Percentiles rank a stretch among this genome's conserved stretches.
These are phyloP conservation scores for Apteryx mantelli DNA, from an alignment of 2,113 vertebrate species.

Conservation along the genomic window DNA sequence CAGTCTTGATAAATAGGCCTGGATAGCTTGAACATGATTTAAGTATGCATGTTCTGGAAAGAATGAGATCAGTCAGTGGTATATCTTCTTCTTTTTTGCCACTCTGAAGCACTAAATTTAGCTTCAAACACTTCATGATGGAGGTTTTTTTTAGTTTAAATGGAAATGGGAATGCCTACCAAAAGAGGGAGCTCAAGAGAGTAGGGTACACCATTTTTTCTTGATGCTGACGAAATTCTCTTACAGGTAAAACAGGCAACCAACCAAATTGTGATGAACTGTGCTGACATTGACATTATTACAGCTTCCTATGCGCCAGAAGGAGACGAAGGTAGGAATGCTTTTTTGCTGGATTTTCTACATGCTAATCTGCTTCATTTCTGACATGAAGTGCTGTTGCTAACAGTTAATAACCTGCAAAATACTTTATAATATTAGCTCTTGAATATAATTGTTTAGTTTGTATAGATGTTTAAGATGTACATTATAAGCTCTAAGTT, in stretches of 20 bases:
- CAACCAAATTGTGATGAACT: constrained; percentile 99
- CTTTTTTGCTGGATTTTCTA: background rate
- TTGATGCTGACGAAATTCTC: background rate
- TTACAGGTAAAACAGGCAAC: constrained; percentile 93
- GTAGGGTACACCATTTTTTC: background rate
- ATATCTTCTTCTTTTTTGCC: background rate
- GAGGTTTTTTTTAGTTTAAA: accelerated
- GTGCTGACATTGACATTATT: constrained; percentile 99
- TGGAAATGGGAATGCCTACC: background rate
- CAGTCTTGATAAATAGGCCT: background rate
- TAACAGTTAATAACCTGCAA: background rate
- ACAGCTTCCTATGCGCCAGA: constrained; percentile 93
- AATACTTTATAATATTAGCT: background rate
- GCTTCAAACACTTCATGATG: no score
- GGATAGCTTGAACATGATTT: background rate
- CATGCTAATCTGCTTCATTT: accelerated
- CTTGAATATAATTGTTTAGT: background rate
- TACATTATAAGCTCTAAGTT: background rate
- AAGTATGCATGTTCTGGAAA: accelerated
- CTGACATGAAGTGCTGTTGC: background rate
- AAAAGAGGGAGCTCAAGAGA: background rate
- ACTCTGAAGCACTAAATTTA: accelerated
- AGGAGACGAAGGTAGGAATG: constrained; percentile 91
- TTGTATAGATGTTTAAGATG: background rate
- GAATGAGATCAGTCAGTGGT: background rate